Percentiles rank a stretch among this genome's conserved stretches.
These are phyloP conservation scores for Apodemia zela DNA, from an alignment of 2,888 invertebrate species.

Conservation along the genomic window DNA sequence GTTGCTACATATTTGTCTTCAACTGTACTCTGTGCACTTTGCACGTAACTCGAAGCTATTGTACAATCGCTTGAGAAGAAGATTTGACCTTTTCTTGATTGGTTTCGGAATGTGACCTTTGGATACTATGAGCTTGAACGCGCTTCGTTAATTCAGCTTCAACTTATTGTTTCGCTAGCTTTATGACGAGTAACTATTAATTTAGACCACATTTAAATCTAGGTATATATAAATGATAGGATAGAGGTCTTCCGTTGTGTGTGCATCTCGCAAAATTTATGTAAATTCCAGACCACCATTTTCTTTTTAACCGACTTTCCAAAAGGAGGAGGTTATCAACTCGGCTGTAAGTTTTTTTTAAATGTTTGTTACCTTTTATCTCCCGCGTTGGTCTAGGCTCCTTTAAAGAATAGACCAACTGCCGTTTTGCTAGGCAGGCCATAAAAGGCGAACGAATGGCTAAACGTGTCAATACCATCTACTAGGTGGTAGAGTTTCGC, in stretches of 20 bases:
- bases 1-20: slow-evolving; percentile 4
- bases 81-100: slow-evolving; percentile 31
- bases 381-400: too few species aligned
- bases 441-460: too few species aligned
- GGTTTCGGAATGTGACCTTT: slow-evolving; percentile 33
- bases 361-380: too few species aligned
- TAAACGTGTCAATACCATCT: too few species aligned
- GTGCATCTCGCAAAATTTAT: too few species aligned
- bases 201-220: neutral
- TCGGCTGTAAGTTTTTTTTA: too few species aligned
- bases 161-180: slow-evolving; percentile 7
- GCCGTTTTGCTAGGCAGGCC: too few species aligned
- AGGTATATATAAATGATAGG: neutral
- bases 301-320: too few species aligned
- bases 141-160: neutral
- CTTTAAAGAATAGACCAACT: too few species aligned
- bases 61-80: slow-evolving; percentile 22
- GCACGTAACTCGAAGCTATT: neutral
- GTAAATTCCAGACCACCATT: too few species aligned
- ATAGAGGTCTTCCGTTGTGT: neutral
- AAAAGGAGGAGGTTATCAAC: too few species aligned
- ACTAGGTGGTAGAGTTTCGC: too few species aligned
- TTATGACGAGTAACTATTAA: neutral
- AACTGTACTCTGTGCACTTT: slow-evolving; percentile 9
- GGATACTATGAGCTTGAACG: slow-evolving; percentile 13